Conservation (phyloP, 2,113 vertebrate species). For the Datnioides undecimradiatus region DNA sequence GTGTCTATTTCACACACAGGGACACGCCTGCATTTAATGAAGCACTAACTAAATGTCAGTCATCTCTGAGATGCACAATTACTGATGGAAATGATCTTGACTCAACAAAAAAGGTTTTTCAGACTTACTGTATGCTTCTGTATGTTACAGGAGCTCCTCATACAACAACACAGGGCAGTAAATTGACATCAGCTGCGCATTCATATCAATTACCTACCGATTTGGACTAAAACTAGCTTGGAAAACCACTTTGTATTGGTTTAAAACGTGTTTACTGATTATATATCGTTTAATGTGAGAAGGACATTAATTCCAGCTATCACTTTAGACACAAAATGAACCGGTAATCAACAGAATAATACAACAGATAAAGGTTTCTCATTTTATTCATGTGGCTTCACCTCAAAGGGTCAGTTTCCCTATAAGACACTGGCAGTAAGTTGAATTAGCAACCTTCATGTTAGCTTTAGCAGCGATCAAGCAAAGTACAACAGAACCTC, state of each 20-base stretch:
- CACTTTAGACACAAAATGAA: not conserved
- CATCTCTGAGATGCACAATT: not conserved
- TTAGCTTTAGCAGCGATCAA: constrained; percentile 12
- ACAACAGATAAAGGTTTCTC: not conserved
- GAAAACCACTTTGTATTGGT: too few relatives aligned
- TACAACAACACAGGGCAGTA: too few relatives aligned
- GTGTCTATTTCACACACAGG: too few relatives aligned
- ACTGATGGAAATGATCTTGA: too few relatives aligned
- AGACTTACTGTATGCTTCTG: too few relatives aligned
- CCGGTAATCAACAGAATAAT: not conserved
- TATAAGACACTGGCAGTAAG: not conserved
- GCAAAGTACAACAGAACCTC: not conserved
- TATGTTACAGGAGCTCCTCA: not conserved
- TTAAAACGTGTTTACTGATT: not conserved
- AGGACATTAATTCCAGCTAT: not conserved
- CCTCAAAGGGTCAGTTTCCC: not conserved
- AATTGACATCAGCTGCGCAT: not conserved
- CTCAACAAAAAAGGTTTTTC: too few relatives aligned
- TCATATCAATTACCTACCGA: not conserved
- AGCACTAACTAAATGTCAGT: not conserved
- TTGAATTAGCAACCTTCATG: not conserved
- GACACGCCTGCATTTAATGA: constrained; percentile 2
- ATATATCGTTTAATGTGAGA: too few relatives aligned
- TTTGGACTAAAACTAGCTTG: too few relatives aligned
- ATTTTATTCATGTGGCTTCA: not conserved